Base-by-base conservation (phyloP, 1,140 invertebrate species). In the Bombus confusus region DNA sequence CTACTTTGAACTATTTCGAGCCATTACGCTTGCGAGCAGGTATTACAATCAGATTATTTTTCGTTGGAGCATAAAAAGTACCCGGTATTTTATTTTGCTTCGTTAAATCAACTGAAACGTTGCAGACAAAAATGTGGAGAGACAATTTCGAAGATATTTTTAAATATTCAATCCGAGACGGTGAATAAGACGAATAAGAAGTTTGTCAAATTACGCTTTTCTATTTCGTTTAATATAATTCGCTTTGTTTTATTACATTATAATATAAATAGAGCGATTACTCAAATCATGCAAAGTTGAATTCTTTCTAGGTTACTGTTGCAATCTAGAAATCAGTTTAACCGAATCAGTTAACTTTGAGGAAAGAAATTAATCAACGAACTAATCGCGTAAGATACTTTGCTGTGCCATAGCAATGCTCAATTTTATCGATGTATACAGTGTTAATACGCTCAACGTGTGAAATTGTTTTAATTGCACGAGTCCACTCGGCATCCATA, bases 401-500 rank as follows among this genome's bases (percentile, higher is more conserved):
- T 1, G 12, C 1, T 12, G 3, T 12, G 10, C 25, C 6, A 15
- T 22, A 5, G 3, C n/a, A 47, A 18, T 22, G 10, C 10, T 37
- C 68, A 15, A 41, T 72, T 72, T 41, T 15, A 41, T 41, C 28
- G 28, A 8, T 15, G 39, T 43, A 41, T 28, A 41, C 25, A 57
- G 25, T 18, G 59, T 64, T 62, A 64, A 78, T 64, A 78, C 22
- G 28, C 57, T 28, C 10, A 31, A 57, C 9, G 47, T 37, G 57
- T 13, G 34, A 34, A 59, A n/a, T 28, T 81, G 47, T 62, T 62
- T 62, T 43, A 43, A 41, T 73, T 41, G n/a, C 5, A 28, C 37
- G 37, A 62, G 37, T 43, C 80, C 37, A 64, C 22, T 64, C 10
- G 69, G 62, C 47, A 43, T 81, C 37, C 39, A 22, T 57, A 81